Evolutionary conservation across 2,888 invertebrate species (phyloP).

Genomic region (Heliconius charithonia): DNA sequence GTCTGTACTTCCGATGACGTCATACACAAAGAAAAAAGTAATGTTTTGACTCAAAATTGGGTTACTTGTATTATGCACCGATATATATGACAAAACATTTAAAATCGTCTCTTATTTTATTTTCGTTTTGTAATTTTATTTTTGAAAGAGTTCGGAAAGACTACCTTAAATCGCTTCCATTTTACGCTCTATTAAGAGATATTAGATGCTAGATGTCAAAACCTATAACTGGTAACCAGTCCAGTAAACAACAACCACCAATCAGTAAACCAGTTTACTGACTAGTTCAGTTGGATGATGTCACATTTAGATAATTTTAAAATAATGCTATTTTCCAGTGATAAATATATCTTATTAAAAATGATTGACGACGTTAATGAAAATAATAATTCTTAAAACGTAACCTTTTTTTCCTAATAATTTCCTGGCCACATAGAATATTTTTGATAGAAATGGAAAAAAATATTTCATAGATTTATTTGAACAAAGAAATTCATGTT

Average conservation of each 20-base stretch:
- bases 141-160: too few species aligned
- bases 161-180: too few species aligned
- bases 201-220: too few species aligned
- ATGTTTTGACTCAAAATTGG: not conserved
- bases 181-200: too few species aligned
- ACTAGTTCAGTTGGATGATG: not conserved
- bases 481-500: slow-evolving; percentile 31
- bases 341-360: too few species aligned
- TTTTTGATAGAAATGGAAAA: not conserved
- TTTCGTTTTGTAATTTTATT: too few species aligned
- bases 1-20: slow-evolving; percentile 1
- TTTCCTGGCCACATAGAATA: not conserved
- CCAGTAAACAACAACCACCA: too few species aligned
- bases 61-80: not conserved
- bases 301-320: not conserved
- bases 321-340: too few species aligned
- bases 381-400: not conserved
- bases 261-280: not conserved
- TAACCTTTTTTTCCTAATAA: not conserved
- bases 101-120: too few species aligned
- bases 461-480: slow-evolving; percentile 22
- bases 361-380: too few species aligned
- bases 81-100: not conserved
- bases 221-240: too few species aligned
- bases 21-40: not conserved